Evolutionary conservation across 2,113 vertebrate genomes (phyloP), one percentile per base, ranked within the genome.

Genomic region (Aplodontia rufa): DNA sequence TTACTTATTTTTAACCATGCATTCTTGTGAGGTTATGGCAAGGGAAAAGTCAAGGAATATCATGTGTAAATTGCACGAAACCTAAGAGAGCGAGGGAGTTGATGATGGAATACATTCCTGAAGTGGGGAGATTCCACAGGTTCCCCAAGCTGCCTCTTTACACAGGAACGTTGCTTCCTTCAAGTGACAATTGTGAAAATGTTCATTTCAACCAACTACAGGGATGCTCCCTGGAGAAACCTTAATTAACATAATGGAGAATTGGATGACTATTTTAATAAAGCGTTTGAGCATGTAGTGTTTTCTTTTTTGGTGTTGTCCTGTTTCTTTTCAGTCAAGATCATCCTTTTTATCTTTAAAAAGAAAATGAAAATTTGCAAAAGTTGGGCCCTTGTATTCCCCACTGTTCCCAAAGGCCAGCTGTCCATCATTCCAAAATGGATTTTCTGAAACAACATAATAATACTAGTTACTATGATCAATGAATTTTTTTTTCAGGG

Each of bases 81-180:
- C 20, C 2, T 30, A 58, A 30, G 0, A 6, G 4, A 1, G 13
- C 14, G 55, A 24, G 4, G 8, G 1, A 32, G 5, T 37, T 71
- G 51, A 37, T 47, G 12, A 30, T 26, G n/a, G 24, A 45, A 58
- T 32, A 49, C 7, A 7, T 2, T 24, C 64, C 74, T 42, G 45
- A 82, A 86, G 37, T 35, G 22, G 17, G 45, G 49, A 42, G 11
- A 20, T 45, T 14, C 14, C 6, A 35, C 47, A 8, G 24, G 62
- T 9, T 90, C 9, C 68, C 19, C 68, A 69, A 69, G 24, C 9
- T 35, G 17, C 11, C 24, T 92, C 89, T 8, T 40, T 28, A 32
- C 1, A 22, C 0, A 35, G 55, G 9, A 45, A 66, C 35, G 6
- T 37, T 66, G 16, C 42, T 49, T 86, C 26, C 66, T 51, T 68